Base-by-base conservation (phyloP, 1,140 invertebrate genomes). In the Adoxophyes honmai region DNA sequence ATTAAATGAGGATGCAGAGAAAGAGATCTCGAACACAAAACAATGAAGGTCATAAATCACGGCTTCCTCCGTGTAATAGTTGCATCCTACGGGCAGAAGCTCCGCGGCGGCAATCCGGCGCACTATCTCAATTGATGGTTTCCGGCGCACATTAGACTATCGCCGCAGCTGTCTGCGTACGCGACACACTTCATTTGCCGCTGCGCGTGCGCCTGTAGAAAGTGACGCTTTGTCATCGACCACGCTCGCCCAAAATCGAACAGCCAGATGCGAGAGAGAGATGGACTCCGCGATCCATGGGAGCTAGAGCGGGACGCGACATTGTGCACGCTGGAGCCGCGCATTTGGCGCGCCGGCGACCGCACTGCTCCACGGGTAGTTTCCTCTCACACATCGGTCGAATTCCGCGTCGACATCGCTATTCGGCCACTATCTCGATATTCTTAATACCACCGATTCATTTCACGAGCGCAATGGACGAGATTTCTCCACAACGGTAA, bases 121-220 rank as follows among this genome's bases (percentile, higher is more conserved):
- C 79, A 78, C 78, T 84, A 84, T 84, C 81, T 79, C 68, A 86
- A 88, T 88, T 88, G 81, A 86, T 88, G 75, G 80, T 77, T 88
- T 88, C 85, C 85, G 85, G 82, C 59, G 78, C 64, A 77, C 77
- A 75, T 74, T 70, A 59, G 70, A 71, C 72, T 78, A 79, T 78
- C 64, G 68, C 66, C n/a, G 74, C 82, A 85, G 77, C 81, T 81
- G 81, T 77, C 75, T 76, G 70, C 63, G 68, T 76, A 75, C 69
- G 77, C 85, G 80, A 79, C 81, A 86, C 81, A 86, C 81, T 86
- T 82, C 82, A 86, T 80, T 83, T 86, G 78, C 57, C 65, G 60
- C 55, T 78, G 75, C 78, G 79, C 81, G 78, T 80, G 81, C 73
- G 75, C 70, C 66, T 69, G 71, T 79, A 81, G 77, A 88, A 82